Evolutionary conservation across 2,797 vertebrate species (phyloP).

Genomic region (Ctenopoma multispine): DNA sequence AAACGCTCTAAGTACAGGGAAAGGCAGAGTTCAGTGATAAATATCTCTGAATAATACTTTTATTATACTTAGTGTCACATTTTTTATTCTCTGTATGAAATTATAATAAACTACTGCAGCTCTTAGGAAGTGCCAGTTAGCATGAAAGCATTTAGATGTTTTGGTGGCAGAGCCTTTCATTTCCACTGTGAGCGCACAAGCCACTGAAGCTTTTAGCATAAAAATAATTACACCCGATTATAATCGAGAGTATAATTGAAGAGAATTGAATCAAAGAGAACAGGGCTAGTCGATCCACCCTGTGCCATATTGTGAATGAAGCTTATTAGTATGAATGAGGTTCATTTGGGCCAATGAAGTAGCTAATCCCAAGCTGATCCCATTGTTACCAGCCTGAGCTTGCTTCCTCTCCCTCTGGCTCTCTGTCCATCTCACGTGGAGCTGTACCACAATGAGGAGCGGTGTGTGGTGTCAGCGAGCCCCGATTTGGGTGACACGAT

Average conservation of each 20-base stretch:
- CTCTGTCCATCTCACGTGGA: constrained; percentile 14
- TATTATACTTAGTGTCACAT: background rate
- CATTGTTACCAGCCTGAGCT: constrained; percentile 42
- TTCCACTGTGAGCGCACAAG: background rate
- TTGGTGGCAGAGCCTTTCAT: background rate
- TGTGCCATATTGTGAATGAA: constrained; percentile 43
- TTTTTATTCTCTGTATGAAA: constrained; percentile 5
- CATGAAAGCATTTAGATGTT: constrained; percentile 24
- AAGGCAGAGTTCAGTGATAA: too few species aligned
- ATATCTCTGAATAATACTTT: too few species aligned
- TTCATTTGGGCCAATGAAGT: constrained; percentile 46
- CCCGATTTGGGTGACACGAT: constrained; percentile 57
- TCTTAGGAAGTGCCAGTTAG: background rate
- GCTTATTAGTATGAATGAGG: constrained; percentile 46
- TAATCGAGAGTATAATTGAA: constrained; percentile 12
- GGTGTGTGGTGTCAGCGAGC: constrained; percentile 6
- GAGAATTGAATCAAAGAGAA: constrained; percentile 25
- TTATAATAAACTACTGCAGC: background rate
- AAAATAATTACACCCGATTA: constrained; percentile 16
- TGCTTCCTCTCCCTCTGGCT: constrained; percentile 17
- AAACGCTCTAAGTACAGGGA: too few species aligned
- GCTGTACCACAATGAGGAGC: constrained; percentile 15
- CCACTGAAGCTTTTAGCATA: constrained; percentile 4
- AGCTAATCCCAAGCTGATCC: constrained; percentile 55
- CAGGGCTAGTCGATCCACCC: constrained; percentile 28